phyloP scores from a whole-genome alignment of 2,888 invertebrate genomes.

The Myopa testacea region DNA sequence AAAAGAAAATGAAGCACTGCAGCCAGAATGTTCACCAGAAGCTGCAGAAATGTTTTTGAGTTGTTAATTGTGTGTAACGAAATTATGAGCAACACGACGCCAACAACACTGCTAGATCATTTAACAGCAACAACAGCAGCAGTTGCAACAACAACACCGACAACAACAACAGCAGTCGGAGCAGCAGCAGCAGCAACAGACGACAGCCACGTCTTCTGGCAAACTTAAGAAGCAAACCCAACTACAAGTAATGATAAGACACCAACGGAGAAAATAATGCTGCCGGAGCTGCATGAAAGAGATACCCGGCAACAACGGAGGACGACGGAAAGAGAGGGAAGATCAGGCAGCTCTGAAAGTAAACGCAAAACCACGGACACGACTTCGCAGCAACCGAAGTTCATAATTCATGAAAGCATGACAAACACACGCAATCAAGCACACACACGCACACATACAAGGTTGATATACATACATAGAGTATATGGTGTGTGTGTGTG shows the following conservation, averaged over 20 bases:
- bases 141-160: background rate
- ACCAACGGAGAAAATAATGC: background rate
- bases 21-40: background rate
- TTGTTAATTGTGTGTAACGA: constrained; percentile 64
- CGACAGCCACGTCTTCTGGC: background rate
- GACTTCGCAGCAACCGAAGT: constrained; percentile 7
- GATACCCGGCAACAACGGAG: background rate
- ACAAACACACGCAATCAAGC: constrained; percentile 33
- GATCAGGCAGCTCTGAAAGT: background rate
- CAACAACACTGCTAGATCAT: background rate
- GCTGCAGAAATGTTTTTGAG: constrained; percentile 39
- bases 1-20: constrained; percentile 7
- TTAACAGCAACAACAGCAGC: background rate
- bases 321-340: background rate
- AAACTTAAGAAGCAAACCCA: background rate
- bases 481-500: too few relatives aligned
- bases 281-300: background rate
- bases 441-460: constrained; percentile 17
- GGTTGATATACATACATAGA: constrained; percentile 11
- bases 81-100: constrained; percentile 56
- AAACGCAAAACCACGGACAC: background rate
- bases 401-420: constrained; percentile 20
- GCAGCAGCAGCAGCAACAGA: background rate
- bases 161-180: background rate
- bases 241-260: background rate